Evolutionary conservation across 2,888 invertebrate species (phyloP).

Genomic region (Elmis aenea): DNA sequence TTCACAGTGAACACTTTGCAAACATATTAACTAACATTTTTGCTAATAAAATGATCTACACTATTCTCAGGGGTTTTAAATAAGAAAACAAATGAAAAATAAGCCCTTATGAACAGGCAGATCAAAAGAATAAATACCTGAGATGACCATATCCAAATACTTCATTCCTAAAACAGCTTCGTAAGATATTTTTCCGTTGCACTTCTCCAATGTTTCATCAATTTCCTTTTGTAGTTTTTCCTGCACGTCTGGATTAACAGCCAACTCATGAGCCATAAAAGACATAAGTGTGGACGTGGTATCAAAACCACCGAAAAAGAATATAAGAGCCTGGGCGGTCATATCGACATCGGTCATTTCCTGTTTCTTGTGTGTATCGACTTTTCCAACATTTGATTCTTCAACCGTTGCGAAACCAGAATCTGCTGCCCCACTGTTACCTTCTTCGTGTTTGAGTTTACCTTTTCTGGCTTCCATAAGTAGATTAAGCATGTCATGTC

Average conservation of each 20-base stretch:
- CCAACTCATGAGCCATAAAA: constrained; percentile 55
- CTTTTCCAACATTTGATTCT: constrained; percentile 33
- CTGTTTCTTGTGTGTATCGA: constrained; percentile 4
- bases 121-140: no score
- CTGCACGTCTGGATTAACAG: constrained; percentile 55
- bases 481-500: constrained; percentile 48
- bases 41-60: no score
- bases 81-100: no score
- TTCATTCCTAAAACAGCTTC: constrained; percentile 48
- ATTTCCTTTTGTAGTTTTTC: constrained; percentile 53
- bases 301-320: constrained; percentile 53
- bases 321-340: constrained; percentile 52
- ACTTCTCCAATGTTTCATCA: constrained; percentile 50
- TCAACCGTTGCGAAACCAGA: constrained; percentile 32
- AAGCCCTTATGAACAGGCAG: no score
- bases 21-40: no score
- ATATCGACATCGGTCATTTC: constrained; percentile 46
- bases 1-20: no score
- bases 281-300: constrained; percentile 47
- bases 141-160: constrained; percentile 52
- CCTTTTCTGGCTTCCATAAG: constrained; percentile 48
- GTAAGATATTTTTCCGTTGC: constrained; percentile 43
- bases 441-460: constrained; percentile 28
- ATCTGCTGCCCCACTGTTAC: constrained; percentile 34
- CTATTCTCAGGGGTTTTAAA: no score